A percentile compares a stretch with the other conserved stretches of the same genome.
These are phyloP conservation scores for Salpingus planirostris DNA, from an alignment of 2,888 invertebrate species.

Conservation along the genomic window DNA sequence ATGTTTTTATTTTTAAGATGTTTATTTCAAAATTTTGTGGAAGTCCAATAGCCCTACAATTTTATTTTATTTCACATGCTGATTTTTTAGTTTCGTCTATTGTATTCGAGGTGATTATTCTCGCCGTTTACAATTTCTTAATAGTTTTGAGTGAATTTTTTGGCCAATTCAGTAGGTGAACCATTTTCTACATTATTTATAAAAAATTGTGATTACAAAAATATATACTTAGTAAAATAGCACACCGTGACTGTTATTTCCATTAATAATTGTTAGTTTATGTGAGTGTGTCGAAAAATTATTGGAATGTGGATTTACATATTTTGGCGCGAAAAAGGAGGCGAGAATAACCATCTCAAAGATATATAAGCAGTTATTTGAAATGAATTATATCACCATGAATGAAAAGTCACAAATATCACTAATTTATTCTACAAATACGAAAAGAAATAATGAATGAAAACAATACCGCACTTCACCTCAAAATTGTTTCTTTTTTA, in stretches of 20 bases:
- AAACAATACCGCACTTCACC: constrained; percentile 39
- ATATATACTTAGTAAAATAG: constrained; percentile 40
- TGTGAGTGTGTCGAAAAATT: constrained; percentile 8
- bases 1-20: constrained; percentile 34
- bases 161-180: constrained; percentile 29
- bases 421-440: constrained; percentile 36
- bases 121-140: constrained; percentile 11
- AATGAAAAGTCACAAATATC: constrained; percentile 41
- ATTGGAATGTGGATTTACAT: constrained; percentile 3
- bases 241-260: constrained; percentile 31
- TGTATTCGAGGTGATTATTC: constrained; percentile 28
- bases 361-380: constrained; percentile 24
- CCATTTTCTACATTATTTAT: constrained; percentile 35
- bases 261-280: no score
- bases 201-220: constrained; percentile 34
- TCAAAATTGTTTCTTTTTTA: constrained; percentile 33
- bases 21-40: constrained; percentile 45
- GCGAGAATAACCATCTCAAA: constrained; percentile 25
- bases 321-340: constrained; percentile 18
- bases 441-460: constrained; percentile 32
- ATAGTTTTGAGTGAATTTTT: constrained; percentile 7
- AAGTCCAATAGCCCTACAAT: constrained; percentile 45
- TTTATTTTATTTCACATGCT: constrained; percentile 39
- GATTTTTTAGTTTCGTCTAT: no score
- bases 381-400: constrained; percentile 25